Evolutionary conservation across 2,797 vertebrate genomes (phyloP).

Genomic region (Hydrocynus forskahlii): DNA sequence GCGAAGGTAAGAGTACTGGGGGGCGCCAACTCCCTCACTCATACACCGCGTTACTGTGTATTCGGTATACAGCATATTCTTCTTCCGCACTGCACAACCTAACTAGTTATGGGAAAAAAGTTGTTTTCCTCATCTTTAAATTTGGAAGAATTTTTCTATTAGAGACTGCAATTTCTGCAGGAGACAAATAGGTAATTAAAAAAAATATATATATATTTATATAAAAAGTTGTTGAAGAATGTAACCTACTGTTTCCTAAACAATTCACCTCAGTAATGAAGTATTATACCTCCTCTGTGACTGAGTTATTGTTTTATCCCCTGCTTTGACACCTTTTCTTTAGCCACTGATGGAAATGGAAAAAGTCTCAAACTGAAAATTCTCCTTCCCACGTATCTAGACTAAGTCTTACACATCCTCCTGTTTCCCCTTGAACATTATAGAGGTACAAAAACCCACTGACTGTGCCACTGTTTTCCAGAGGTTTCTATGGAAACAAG

Average conservation of each 20-base stretch:
- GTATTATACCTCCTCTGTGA: not conserved
- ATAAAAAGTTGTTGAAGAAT: not conserved
- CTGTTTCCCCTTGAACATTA: constrained; percentile 65
- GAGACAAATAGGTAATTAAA: no score
- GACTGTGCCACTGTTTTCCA: constrained; percentile 65
- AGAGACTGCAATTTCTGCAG: no score
- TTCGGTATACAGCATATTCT: no score
- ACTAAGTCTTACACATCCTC: constrained; percentile 36
- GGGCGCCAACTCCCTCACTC: no score
- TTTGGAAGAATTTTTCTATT: no score
- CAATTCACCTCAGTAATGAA: not conserved
- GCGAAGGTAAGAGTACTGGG: no score
- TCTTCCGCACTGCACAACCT: no score
- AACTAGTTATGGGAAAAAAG: no score
- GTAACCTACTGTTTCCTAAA: not conserved
- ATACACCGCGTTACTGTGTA: no score
- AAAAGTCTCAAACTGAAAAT: constrained; percentile 43
- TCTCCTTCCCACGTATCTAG: constrained; percentile 40
- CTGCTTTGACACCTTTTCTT: constrained; percentile 24
- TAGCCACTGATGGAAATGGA: constrained; percentile 27
- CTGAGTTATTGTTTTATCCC: not conserved
- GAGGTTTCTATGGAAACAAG: constrained; percentile 76
- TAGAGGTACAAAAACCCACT: constrained; percentile 66
- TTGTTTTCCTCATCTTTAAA: no score
- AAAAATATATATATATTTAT: no score